Evolutionary conservation across 2,888 invertebrate species (phyloP), one percentile per base, ranked within the genome.

Genomic region (Torymus texanus): DNA sequence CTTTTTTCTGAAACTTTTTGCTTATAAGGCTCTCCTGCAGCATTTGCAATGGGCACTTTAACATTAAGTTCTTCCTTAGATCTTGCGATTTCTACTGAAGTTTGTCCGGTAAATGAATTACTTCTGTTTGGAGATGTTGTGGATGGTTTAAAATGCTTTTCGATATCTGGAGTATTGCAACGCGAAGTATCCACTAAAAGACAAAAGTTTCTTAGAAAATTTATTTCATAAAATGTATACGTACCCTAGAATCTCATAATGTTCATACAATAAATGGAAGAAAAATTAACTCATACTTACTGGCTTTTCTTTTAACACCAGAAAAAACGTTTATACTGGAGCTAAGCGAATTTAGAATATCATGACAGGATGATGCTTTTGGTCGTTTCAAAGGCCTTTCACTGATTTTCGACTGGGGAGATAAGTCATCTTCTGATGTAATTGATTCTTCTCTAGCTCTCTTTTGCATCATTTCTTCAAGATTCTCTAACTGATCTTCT

Each of bases 281-380:
- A n/a, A 51, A 13, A 53, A 58, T 14, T 24, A 21, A n/a, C 63
- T 75, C 13, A 29, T 79, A 86, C 85, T 84, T 82, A 88, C 88
- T 85, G 14, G 90, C 89, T 86, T 90, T 90, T 79, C 90, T 85
- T 82, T 90, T 90, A 0, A 88, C 84, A 0, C 90, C 90, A 4
- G 88, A 84, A 16, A 84, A 81, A 5, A 88, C 86, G 68, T 86
- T 84, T 11, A 85, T 84, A 62, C 90, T 90, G 2, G 90, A 90
- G 79, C 88, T 89, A 53, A 90, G 82, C 0, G 90, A 90, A 74
- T 88, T 89, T 41, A 90, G 80, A 59, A 90, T 88, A 77, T 90
- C 90, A 65, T 88, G 88, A 79, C 89, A 90, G 2, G 90, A 90
- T 3, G 87, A 89, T 12, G 87, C 86, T 80, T 90, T 90, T 13